Evolutionary conservation across 2,888 invertebrate genomes (phyloP), one percentile per base, ranked within the genome.

Genomic region (Ormyrus labotus): DNA sequence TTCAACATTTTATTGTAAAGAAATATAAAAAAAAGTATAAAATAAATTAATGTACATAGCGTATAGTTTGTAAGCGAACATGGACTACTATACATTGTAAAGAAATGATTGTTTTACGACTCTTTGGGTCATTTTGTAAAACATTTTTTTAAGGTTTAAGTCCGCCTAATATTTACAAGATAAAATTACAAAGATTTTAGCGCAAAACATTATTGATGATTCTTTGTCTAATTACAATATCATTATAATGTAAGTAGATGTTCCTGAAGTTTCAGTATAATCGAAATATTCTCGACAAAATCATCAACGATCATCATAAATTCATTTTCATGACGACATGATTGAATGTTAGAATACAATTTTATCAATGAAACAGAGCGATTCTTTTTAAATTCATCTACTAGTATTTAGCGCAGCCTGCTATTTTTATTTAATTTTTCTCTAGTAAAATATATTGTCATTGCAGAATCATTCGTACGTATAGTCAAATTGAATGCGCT

Each of bases 1-100:
- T 87, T 88, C 86, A 85, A 90, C 90, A 89, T 89, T 90, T 89
- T 89, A 89, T 90, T 88, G 88, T 85, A 87, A 81, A 82, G 71
- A 78, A 34, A 34, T 34, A 34, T 34, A 34, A 64, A 53, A 64
- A 53, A 77, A 64, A 72, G 50, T 76, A 79, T 69, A 68, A 74
- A 48, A 68, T 13, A 72, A 73, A 11, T 47, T 67, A 65, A 57
- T 80, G 78, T 79, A 82, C 19, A 82, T 82, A 82, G 71, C 47
- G 61, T 45, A 57, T 82, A 82, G 78, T 64, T 64, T 75, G 6
- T 82, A 82, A 81, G 75, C n/a, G 50, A 78, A 77, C 69, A 73
- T 51, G 57, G 73, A 75, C 77, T 76, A 68, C 65, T 80, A 65
- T 74, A 61, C 60, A 79, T 55, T 75, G 72, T 72, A 70, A 77